Conservation (phyloP, 2,113 vertebrate species). For the Tragelaphus strepsiceros region DNA sequence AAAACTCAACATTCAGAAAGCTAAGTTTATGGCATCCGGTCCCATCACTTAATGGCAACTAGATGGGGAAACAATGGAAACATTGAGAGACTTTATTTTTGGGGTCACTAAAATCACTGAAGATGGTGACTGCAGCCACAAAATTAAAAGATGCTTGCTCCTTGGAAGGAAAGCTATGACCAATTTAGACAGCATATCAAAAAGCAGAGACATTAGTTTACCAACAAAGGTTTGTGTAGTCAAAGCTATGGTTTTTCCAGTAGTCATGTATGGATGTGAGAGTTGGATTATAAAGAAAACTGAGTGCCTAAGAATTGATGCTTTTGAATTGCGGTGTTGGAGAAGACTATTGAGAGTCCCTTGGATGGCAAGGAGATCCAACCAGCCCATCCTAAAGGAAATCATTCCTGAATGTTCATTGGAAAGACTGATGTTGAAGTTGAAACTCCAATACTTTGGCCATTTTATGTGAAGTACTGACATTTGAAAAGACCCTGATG, state of each 20-base stretch:
- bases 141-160: background rate
- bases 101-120: background rate
- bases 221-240: background rate
- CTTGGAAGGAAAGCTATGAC: background rate
- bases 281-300: background rate
- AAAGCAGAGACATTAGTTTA: background rate
- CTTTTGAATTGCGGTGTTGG: background rate
- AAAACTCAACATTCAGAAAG: background rate
- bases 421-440: background rate
- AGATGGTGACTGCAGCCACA: background rate
- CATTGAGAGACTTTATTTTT: background rate
- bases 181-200: background rate
- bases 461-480: background rate
- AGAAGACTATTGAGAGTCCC: background rate
- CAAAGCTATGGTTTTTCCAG: background rate
- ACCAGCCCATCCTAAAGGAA: background rate
- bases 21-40: background rate
- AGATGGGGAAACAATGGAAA: background rate
- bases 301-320: rapidly evolving
- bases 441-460: background rate
- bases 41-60: background rate
- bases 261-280: background rate
- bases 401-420: background rate
- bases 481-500: background rate
- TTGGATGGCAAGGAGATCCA: background rate